These are phyloP conservation scores for Tyria jacobaeae DNA, from an alignment of 2,888 invertebrate species.

Conservation along the genomic window DNA sequence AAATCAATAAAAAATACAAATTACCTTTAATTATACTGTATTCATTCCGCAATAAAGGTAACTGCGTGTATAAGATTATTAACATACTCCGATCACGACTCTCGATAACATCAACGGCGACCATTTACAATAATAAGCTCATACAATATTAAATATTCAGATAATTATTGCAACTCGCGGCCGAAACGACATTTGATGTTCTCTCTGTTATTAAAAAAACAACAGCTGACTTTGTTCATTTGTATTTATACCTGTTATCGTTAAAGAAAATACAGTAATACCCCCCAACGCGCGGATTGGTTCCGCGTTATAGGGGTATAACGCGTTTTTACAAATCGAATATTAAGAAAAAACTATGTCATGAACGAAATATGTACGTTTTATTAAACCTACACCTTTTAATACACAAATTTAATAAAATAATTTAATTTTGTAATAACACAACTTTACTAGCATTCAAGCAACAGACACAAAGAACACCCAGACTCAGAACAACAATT, in stretches of 20 bases:
- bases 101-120: constrained; percentile 36
- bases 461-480: too few species aligned
- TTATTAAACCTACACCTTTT: too few species aligned
- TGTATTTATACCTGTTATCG: constrained; percentile 1
- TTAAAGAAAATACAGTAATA: background rate
- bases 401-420: too few species aligned
- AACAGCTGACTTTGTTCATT: constrained; percentile 22
- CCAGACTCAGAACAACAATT: too few species aligned
- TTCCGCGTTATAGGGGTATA: too few species aligned
- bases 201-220: constrained; percentile 24
- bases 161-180: constrained; percentile 37
- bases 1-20: background rate
- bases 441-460: too few species aligned
- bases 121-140: constrained; percentile 32
- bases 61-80: constrained; percentile 23
- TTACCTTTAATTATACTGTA: constrained; percentile 11
- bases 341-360: too few species aligned
- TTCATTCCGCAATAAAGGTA: constrained; percentile 20
- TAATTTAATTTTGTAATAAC: too few species aligned
- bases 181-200: constrained; percentile 15
- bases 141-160: constrained; percentile 28
- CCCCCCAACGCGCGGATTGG: too few species aligned
- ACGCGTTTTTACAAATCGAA: too few species aligned
- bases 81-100: constrained; percentile 36
- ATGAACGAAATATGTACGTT: too few species aligned